These are phyloP conservation scores for Cancer borealis DNA, from an alignment of 2,888 invertebrate species.

Conservation along the genomic window DNA sequence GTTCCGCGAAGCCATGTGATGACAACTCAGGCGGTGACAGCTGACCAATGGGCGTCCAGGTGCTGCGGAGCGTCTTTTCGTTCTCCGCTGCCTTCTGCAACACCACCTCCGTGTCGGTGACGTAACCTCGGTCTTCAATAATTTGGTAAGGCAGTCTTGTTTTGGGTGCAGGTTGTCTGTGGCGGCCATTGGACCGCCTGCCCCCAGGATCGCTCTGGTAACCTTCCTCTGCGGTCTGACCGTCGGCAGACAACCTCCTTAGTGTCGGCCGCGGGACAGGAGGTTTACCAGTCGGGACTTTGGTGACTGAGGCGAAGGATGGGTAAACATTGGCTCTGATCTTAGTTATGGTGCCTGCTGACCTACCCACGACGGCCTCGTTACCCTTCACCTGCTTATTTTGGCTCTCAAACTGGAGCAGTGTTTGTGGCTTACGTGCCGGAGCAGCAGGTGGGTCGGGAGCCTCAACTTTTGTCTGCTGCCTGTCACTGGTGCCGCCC, in stretches of 20 bases:
- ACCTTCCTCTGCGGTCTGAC: constrained; percentile 63
- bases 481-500: constrained; percentile 40
- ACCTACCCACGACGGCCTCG: neutral
- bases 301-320: constrained; percentile 65
- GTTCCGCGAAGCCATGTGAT: neutral
- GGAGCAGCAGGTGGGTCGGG: constrained; percentile 16
- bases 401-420: neutral
- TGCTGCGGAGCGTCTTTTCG: constrained; percentile 58
- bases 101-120: constrained; percentile 69
- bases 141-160: constrained; percentile 43
- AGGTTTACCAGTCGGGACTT: constrained; percentile 70
- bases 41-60: constrained; percentile 65
- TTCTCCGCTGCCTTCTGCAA: constrained; percentile 2
- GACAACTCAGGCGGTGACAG: neutral
- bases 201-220: constrained; percentile 75
- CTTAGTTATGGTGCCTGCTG: constrained; percentile 57
- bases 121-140: constrained; percentile 68
- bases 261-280: constrained; percentile 59
- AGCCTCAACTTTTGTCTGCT: constrained; percentile 42
- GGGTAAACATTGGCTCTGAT: constrained; percentile 73
- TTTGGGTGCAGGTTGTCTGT: constrained; percentile 44
- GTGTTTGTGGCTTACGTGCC: constrained; percentile 28
- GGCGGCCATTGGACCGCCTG: constrained; percentile 51
- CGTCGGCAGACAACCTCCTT: constrained; percentile 53
- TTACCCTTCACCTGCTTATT: constrained; percentile 44